Conservation (phyloP, 2,888 invertebrate genomes). For the Acrobeloides nanus region DNA sequence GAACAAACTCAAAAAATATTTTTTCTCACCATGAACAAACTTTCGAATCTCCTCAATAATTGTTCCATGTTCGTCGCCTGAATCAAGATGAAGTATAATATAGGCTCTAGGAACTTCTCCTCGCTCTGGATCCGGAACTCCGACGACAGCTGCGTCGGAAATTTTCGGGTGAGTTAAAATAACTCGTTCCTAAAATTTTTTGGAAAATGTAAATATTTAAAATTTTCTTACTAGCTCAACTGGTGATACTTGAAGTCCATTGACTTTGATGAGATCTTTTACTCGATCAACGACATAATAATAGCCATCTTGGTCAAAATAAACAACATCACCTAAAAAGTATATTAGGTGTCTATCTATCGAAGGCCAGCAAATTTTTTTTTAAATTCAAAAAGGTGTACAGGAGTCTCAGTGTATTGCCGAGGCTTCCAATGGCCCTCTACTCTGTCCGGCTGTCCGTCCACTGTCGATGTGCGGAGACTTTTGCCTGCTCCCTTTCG, state of each 20-base stretch:
- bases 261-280: conserved; percentile 83
- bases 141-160: conserved; percentile 73
- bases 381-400: conserved; percentile 56
- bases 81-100: conserved; percentile 17
- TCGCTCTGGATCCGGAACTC: conserved; percentile 62
- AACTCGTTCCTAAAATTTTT: conserved; percentile 64
- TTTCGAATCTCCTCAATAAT: conserved; percentile 3
- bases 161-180: conserved; percentile 67
- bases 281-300: conserved; percentile 76
- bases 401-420: no score
- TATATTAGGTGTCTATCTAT: no score
- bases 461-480: no score
- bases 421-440: no score
- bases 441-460: no score
- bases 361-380: no score
- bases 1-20: neutral
- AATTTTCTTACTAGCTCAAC: conserved; percentile 30
- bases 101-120: conserved; percentile 55
- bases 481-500: no score
- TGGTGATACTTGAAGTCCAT: conserved; percentile 69
- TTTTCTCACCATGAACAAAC: conserved; percentile 11
- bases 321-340: conserved; percentile 75
- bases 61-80: conserved; percentile 5
- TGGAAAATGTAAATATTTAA: neutral
- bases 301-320: conserved; percentile 69